Evolutionary conservation across 64 coral and sea anemone species (phyloP), one percentile per base, ranked within the genome.

Genomic region (Platygyra sinensis): DNA sequence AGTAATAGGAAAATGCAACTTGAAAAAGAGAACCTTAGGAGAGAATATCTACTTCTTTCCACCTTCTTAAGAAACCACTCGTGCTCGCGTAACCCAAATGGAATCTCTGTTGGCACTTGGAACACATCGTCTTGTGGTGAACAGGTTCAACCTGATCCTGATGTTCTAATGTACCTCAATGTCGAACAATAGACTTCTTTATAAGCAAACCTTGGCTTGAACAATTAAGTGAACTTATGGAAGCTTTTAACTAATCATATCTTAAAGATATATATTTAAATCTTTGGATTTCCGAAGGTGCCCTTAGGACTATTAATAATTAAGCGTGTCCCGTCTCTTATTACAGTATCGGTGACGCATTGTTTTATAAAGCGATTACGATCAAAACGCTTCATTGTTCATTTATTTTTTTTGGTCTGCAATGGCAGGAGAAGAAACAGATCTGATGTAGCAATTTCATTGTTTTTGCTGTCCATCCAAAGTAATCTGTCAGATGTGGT

Each of bases 271-370:
- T 71, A 11, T 57, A 2, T 28, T 71, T 33, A 50, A 10, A 12
- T 85, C 81, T 85, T 83, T 71, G 81, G 32, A 69, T 80, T 85
- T 85, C 81, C n/a, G 51, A 85, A 85, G 81, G n/a, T 65, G 8
- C 42, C 59, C 15, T 62, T 22, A 61, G 57, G 4, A 13, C 6
- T 46, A 55, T 17, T 51, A 49, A 77, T 8, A 22, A 20, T 65
- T 69, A 69, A 69, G 54, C 54, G 11, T 2, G 54, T 15, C 42
- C 42, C 42, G 42, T 57, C 15, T 71, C 22, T 25, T 46, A 67
- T 10, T 57, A 57, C 54, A 57, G 1, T 12, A 15, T 9, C 54
- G 54, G 7, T 57, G 4, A 10, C 54, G 54, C 15, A 57, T 57
- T 9, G 54, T 57, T 13, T 57, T 57, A 2, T 16, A 46, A 46